Base-by-base conservation (phyloP, 1,140 invertebrate species). In the Ceratina australensis region DNA sequence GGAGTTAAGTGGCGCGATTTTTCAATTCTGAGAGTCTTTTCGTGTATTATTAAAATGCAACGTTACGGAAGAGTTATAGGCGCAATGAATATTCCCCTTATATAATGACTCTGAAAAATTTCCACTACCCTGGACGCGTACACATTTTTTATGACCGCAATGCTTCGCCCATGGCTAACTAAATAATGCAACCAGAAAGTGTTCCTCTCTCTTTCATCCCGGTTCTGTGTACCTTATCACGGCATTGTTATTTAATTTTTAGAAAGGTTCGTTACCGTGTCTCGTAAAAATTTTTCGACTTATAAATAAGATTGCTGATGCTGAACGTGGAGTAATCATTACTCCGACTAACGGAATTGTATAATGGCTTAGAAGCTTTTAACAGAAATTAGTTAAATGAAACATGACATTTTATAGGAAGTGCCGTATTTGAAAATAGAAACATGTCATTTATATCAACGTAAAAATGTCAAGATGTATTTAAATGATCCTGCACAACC, bases 31-130 rank as follows among this genome's bases (percentile, higher is more conserved):
- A 83, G 72, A 83, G 82, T 83, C 82, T 79, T 83, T 75, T 22
- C 82, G 76, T 83, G 82, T 83, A 83, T 83, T 83, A 83, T 83
- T 83, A 83, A 83, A 83, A 83, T 83, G 82, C 82, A 82, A 83
- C 82, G 81, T 79, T 83, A 67, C 75, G 33, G 78, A 67, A 83
- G 82, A 83, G 81, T 83, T 83, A 83, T 83, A 61, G 61, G 22
- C 22, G 82, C 73, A 83, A 83, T 83, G 82, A 83, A 83, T 83
- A 83, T 83, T 83, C 81, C 82, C 73, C 76, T 83, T 83, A 83
- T 71, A 79, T 83, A 83, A 83, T 83, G 82, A 83, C 72, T 83
- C 60, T 83, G 82, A 79, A 83, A 83, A 83, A 83, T 82, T 64
- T n/a, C 60, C 28, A 33, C 56, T 72, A 42, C 77, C 60, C 56